Evolutionary conservation across 37 sponge, comb jelly and placozoan species (phyloP), one percentile per base, ranked within the genome.

Genomic region (Theonella swinhoei): DNA sequence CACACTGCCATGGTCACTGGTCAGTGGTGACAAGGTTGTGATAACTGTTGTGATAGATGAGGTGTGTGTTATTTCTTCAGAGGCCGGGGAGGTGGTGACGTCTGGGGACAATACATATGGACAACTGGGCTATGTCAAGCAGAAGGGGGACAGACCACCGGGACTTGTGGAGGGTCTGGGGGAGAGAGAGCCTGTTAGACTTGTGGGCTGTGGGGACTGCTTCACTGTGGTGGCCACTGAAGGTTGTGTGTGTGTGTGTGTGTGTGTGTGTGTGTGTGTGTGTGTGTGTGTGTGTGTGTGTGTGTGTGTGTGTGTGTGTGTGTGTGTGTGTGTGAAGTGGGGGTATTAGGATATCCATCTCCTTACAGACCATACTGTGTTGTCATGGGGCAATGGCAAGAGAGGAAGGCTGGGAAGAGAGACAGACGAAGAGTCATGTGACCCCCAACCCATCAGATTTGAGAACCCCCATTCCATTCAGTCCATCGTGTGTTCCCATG

Each of bases 131-230:
- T 82, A 72, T 42, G 33, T 5, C 42, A 70, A 26, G n/a, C 19
- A 17, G 22, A 29, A 66, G 29, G 32, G 42, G 9, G 40, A 76
- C 1, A 22, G 33, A 1, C 42, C 38, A 32, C 36, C 28, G 26
- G 60, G 9, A 22, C 41, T 65, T 40, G 83, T 72, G 36, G 78
- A 69, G 28, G 64, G 43, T n/a, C 54, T 5, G 9, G 38, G 68
- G 2, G 77, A 65, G 23, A 68, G 82, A 8, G 35, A 29, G 4
- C 77, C 88, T 30, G 73, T 95, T 3, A 59, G 43, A 0, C 59
- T 58, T n/a, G 84, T 95, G 3, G 62, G 85, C 0, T 95, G 96
- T 83, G 96, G 96, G 0, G 96, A 95, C 42, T 64, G 69, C 68
- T 95, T 78, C 74, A 89, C 90, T 24, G 81, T 86, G 20, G 93